Conservation (phyloP, 2,797 vertebrate genomes). For the Danio tinwini region DNA sequence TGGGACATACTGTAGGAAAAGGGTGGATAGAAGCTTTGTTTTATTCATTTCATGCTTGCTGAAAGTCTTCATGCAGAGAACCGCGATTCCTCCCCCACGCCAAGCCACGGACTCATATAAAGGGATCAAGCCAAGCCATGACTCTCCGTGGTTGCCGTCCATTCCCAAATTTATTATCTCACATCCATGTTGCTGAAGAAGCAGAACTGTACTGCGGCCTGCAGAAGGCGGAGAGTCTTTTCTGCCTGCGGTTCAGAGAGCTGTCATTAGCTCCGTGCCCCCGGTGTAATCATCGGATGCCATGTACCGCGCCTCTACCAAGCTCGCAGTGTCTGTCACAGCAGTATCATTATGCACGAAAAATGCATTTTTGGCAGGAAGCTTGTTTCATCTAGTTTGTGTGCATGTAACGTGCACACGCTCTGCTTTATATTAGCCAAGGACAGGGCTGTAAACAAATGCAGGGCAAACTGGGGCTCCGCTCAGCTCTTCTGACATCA, state of each 20-base stretch:
- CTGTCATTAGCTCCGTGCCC: conserved; percentile 78
- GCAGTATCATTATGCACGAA: conserved; percentile 79
- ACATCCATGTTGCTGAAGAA: conserved; percentile 67
- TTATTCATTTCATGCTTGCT: conserved; percentile 15
- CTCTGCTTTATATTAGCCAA: conserved; percentile 60
- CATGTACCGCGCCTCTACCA: conserved; percentile 71
- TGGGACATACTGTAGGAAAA: too few relatives aligned
- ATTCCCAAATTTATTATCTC: conserved; percentile 77
- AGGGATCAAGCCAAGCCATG: conserved; percentile 64
- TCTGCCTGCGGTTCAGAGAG: conserved; percentile 69
- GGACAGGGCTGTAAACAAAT: conserved; percentile 56
- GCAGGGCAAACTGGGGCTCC: conserved; percentile 15
- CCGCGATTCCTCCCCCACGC: conserved; percentile 35
- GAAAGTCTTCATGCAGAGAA: conserved; percentile 37
- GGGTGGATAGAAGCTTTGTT: background rate
- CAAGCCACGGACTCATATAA: conserved; percentile 30
- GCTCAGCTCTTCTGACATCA: conserved; percentile 47
- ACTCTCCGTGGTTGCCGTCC: conserved; percentile 65
- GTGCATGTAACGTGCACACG: conserved; percentile 14
- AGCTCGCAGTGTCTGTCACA: conserved; percentile 75
- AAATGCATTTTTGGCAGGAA: conserved; percentile 69
- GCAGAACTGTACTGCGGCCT: conserved; percentile 47
- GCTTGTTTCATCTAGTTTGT: conserved; percentile 74
- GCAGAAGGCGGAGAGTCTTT: conserved; percentile 46
- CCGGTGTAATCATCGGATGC: conserved; percentile 80